Percentiles rank a stretch among this genome's conserved stretches.
These are phyloP conservation scores for Drosophila insularis DNA, from an alignment of 1,140 invertebrate species.

Conservation along the genomic window DNA sequence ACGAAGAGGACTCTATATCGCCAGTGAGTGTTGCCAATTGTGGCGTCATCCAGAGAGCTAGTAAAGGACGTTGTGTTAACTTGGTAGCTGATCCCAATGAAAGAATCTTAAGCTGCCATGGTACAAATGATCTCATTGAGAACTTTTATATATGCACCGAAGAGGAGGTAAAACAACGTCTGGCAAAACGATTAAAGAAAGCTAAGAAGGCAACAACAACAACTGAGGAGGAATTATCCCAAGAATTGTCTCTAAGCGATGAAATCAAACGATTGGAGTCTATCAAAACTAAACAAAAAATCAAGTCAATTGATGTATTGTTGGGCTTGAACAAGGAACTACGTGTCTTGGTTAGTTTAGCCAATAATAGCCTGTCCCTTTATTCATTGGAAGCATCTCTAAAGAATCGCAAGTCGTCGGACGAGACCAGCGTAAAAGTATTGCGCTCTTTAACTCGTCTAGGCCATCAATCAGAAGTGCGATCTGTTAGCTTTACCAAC, in stretches of 20 bases:
- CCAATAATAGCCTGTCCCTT: slow-evolving; percentile 88
- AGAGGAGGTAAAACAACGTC: slow-evolving; percentile 87
- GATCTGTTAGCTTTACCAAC: slow-evolving; percentile 93
- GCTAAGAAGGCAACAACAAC: slow-evolving; percentile 83
- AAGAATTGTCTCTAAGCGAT: slow-evolving; percentile 85
- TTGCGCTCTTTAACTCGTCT: slow-evolving; percentile 84
- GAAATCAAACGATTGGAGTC: slow-evolving; percentile 88
- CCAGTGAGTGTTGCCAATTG: slow-evolving; percentile 89
- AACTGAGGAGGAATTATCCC: slow-evolving; percentile 53
- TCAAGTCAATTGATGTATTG: slow-evolving; percentile 88
- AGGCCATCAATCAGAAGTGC: slow-evolving; percentile 95
- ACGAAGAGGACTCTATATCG: slow-evolving; percentile 83
- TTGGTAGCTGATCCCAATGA: slow-evolving; percentile 87
- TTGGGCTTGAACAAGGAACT: slow-evolving; percentile 87
- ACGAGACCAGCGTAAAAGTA: slow-evolving; percentile 72
- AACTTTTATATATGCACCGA: slow-evolving; percentile 91
- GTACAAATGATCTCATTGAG: slow-evolving; percentile 91
- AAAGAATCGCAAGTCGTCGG: slow-evolving; percentile 83
- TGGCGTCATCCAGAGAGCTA: slow-evolving; percentile 90
- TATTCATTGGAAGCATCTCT: slow-evolving; percentile 84
- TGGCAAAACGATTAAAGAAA: slow-evolving; percentile 91
- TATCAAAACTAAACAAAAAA: slow-evolving; percentile 87
- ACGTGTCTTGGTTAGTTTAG: slow-evolving; percentile 85
- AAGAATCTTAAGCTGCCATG: slow-evolving; percentile 91
- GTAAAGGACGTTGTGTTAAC: slow-evolving; percentile 88